Percentiles rank a stretch among this genome's conserved stretches.
phyloP scores from a whole-genome alignment of 2,888 invertebrate species.

The Dendrolimus pini region DNA sequence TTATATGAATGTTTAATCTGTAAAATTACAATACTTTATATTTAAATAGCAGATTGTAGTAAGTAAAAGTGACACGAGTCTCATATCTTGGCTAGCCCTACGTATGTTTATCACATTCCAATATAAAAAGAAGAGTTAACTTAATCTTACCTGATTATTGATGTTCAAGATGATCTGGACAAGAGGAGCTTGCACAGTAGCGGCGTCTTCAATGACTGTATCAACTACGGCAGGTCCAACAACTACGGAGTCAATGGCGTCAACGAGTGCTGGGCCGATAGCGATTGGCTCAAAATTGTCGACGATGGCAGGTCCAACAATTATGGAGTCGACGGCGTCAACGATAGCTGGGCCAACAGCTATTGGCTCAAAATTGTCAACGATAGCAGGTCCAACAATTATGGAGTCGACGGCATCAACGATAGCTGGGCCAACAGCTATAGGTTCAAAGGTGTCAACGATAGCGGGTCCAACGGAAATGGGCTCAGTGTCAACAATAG shows the following conservation, averaged over 20 bases:
- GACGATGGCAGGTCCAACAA: constrained; percentile 7
- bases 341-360: constrained; percentile 14
- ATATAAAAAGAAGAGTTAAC: no score
- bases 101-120: no score
- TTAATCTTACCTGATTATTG: constrained; percentile 12
- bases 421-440: constrained; percentile 9
- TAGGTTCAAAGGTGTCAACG: constrained; percentile 9
- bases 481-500: constrained; percentile 9
- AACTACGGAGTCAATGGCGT: constrained; percentile 7
- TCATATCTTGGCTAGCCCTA: no score
- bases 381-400: constrained; percentile 12
- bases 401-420: constrained; percentile 4
- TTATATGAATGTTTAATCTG: no score
- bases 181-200: constrained; percentile 16
- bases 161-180: constrained; percentile 37
- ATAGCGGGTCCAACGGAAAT: constrained; percentile 12
- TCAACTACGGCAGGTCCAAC: constrained; percentile 16
- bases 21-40: no score
- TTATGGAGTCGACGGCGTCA: constrained; percentile 7
- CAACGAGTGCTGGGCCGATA: constrained; percentile 14
- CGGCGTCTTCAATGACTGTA: constrained; percentile 10
- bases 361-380: constrained; percentile 8
- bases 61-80: no score
- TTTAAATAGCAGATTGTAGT: no score
- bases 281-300: constrained; percentile 11